These are phyloP conservation scores for Epirrita christyi DNA, from an alignment of 2,888 invertebrate species.

Conservation along the genomic window DNA sequence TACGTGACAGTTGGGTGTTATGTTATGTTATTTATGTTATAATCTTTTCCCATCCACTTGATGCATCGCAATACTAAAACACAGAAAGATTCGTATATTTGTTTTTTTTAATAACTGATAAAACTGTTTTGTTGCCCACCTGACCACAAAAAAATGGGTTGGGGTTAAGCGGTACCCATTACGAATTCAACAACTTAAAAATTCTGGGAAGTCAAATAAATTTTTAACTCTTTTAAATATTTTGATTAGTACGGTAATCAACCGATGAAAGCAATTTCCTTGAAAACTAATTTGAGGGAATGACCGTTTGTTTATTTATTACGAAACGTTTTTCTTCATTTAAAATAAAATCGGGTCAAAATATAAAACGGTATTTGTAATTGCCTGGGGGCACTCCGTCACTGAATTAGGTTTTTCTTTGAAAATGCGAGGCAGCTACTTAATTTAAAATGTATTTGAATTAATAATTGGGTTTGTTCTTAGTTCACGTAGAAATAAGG, in stretches of 20 bases:
- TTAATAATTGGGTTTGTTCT: slow-evolving; percentile 16
- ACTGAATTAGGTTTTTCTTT: slow-evolving; percentile 26
- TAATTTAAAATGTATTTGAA: slow-evolving; percentile 22
- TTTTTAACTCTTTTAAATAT: not conserved
- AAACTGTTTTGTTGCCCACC: too few relatives aligned
- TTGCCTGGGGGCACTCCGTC: slow-evolving; percentile 22
- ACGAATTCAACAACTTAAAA: too few relatives aligned
- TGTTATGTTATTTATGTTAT: too few relatives aligned
- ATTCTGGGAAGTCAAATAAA: slow-evolving; percentile 3
- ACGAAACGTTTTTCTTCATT: slow-evolving; percentile 37
- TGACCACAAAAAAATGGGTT: too few relatives aligned
- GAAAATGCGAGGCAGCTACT: slow-evolving; percentile 16
- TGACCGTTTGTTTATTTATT: slow-evolving; percentile 39
- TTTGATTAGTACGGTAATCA: slow-evolving; percentile 13
- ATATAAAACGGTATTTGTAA: slow-evolving; percentile 24
- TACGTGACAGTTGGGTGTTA: too few relatives aligned
- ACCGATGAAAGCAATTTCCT: slow-evolving; percentile 26
- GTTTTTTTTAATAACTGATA: too few relatives aligned
- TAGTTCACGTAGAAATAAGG: slow-evolving; percentile 1
- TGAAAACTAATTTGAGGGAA: slow-evolving; percentile 33
- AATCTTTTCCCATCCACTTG: too few relatives aligned
- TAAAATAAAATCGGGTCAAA: slow-evolving; percentile 41
- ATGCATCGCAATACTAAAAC: too few relatives aligned
- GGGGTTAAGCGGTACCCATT: too few relatives aligned
- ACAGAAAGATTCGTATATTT: too few relatives aligned